phyloP scores from a whole-genome alignment of 2,113 vertebrate genomes.

The Hirundichthys speculiger region DNA sequence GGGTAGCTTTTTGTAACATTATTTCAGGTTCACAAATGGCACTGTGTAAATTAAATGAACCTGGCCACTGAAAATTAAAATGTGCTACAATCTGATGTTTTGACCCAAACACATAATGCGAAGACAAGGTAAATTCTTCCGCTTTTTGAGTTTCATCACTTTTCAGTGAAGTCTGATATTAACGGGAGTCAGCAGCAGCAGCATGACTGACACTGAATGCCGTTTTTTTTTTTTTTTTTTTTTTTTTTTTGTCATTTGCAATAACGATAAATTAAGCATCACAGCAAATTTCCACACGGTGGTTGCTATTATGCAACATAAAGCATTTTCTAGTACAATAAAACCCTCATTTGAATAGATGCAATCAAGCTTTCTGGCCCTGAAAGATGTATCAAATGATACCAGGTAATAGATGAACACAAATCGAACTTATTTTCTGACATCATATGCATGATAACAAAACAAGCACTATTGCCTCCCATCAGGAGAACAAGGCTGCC shows the following conservation, averaged over 20 bases:
- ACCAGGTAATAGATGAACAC: constrained; percentile 17
- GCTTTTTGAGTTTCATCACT: neutral
- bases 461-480: constrained; percentile 36
- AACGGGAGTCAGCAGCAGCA: too few relatives aligned
- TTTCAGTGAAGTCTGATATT: too few relatives aligned
- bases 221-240: too few relatives aligned
- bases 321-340: constrained; percentile 10
- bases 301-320: neutral
- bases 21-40: constrained; percentile 7
- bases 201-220: too few relatives aligned
- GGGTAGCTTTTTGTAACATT: constrained; percentile 33
- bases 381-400: constrained; percentile 2
- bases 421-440: constrained; percentile 44
- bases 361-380: neutral
- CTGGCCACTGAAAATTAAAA: constrained; percentile 4
- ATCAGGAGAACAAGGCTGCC: constrained; percentile 4
- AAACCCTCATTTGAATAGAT: neutral
- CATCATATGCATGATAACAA: constrained; percentile 25
- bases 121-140: neutral
- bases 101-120: constrained; percentile 1
- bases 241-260: too few relatives aligned
- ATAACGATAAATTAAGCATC: too few relatives aligned
- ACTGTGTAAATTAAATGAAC: constrained; percentile 3
- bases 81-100: neutral
- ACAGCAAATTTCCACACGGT: neutral